These are phyloP conservation scores for Grallaria varia DNA, from an alignment of 2,113 vertebrate species.

Conservation along the genomic window DNA sequence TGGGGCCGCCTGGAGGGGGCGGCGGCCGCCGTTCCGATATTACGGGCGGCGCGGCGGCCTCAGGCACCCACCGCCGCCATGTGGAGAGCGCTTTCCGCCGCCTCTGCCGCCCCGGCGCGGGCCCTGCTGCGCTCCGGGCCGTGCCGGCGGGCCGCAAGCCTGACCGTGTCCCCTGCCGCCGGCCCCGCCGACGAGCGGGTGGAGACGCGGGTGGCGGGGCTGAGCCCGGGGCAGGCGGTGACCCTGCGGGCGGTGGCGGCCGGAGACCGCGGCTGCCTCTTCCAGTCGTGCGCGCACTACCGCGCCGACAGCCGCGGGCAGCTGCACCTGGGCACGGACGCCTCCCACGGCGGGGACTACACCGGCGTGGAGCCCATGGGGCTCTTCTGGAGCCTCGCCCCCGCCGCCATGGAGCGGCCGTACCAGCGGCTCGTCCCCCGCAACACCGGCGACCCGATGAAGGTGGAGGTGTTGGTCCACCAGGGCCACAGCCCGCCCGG, in stretches of 20 bases:
- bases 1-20: neutral
- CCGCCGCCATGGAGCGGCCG: conserved; percentile 56
- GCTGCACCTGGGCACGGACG: conserved; percentile 37
- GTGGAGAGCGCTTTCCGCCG: neutral
- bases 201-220: conserved; percentile 40
- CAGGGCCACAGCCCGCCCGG: neutral
- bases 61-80: neutral
- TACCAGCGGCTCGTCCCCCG: conserved; percentile 49
- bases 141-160: neutral
- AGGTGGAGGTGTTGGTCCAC: conserved; percentile 60
- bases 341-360: conserved; percentile 63
- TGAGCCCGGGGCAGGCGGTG: conserved; percentile 42
- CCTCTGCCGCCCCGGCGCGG: neutral
- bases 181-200: conserved; percentile 45
- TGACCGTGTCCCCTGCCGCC: conserved; percentile 12
- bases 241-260: conserved; percentile 44
- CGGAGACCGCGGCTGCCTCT: conserved; percentile 39
- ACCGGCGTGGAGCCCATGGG: conserved; percentile 68
- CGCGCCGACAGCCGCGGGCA: conserved; percentile 29
- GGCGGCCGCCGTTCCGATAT: neutral
- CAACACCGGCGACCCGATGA: conserved; percentile 28
- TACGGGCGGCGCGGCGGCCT: neutral
- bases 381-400: conserved; percentile 70
- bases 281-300: conserved; percentile 65
- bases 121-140: neutral